Evolutionary conservation across 2,113 vertebrate genomes (phyloP).

Genomic region (Tenrec ecaudatus): DNA sequence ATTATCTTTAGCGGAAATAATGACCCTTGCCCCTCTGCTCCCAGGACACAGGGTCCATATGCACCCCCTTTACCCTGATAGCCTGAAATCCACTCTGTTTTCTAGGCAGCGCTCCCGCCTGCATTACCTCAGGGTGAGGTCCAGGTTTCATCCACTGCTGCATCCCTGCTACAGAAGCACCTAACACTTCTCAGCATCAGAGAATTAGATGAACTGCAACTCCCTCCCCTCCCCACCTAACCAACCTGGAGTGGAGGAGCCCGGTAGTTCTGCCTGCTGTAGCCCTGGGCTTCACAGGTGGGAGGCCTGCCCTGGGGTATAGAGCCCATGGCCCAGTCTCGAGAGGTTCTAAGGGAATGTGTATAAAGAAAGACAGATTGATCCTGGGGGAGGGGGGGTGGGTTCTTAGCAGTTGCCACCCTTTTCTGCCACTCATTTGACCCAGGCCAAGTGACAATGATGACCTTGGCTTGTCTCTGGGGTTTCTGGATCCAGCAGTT

Average conservation of each 20-base stretch:
- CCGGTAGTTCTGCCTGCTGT: not conserved
- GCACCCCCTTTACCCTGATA: not conserved
- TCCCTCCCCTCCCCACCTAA: not conserved
- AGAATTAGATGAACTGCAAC: not conserved
- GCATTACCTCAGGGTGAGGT: not conserved
- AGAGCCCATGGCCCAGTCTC: not conserved
- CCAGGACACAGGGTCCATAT: not conserved
- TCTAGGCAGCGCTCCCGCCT: not conserved
- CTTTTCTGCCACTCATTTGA: not conserved
- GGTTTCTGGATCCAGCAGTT: not conserved
- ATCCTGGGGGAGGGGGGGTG: not conserved
- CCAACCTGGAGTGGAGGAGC: not conserved
- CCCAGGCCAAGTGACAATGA: not conserved
- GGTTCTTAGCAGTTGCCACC: not conserved
- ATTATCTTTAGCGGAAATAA: not conserved
- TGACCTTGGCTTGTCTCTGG: not conserved
- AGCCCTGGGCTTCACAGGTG: no score
- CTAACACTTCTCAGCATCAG: not conserved
- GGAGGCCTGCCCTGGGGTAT: not conserved
- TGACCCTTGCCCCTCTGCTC: not conserved
- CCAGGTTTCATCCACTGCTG: not conserved
- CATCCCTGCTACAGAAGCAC: not conserved
- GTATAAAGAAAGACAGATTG: not conserved
- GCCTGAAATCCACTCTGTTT: not conserved
- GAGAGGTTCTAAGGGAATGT: not conserved